Evolutionary conservation across 2,888 invertebrate species (phyloP).

Genomic region (Leucoma salicis): DNA sequence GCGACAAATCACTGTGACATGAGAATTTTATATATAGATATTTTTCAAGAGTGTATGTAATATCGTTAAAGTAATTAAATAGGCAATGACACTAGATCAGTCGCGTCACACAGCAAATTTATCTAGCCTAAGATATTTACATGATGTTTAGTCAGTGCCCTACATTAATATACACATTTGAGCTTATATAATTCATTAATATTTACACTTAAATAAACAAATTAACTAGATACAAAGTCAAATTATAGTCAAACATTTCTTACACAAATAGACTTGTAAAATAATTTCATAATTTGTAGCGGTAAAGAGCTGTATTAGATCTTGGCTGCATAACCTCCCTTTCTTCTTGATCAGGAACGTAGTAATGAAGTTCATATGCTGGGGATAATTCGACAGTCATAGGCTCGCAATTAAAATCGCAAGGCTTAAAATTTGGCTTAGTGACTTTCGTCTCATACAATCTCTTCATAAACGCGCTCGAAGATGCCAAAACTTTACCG

Average conservation of each 20-base stretch:
- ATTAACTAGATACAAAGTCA: background rate
- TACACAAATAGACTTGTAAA: background rate
- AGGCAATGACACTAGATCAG: too few relatives aligned
- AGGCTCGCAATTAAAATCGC: constrained; percentile 55
- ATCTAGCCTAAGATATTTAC: background rate
- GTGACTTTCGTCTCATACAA: constrained; percentile 35
- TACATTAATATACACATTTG: constrained; percentile 7
- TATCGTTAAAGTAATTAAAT: too few relatives aligned
- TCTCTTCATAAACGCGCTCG: constrained; percentile 56
- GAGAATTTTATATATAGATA: too few relatives aligned
- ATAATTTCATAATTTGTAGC: constrained; percentile 44
- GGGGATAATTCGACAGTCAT: constrained; percentile 62
- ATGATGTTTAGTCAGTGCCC: background rate
- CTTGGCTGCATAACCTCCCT: constrained; percentile 44
- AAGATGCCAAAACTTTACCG: constrained; percentile 51
- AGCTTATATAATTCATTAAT: constrained; percentile 9
- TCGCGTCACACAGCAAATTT: too few relatives aligned
- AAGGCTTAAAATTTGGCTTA: constrained; percentile 25
- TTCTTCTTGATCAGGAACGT: constrained; percentile 70
- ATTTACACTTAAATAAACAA: background rate
- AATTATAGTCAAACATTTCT: too few relatives aligned
- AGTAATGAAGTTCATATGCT: constrained; percentile 72
- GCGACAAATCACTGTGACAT: too few relatives aligned
- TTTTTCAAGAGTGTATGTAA: too few relatives aligned
- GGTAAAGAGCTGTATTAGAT: constrained; percentile 31